These are phyloP conservation scores for Galeopsomyia nigrocyanea DNA, from an alignment of 2,888 invertebrate species.

Conservation along the genomic window DNA sequence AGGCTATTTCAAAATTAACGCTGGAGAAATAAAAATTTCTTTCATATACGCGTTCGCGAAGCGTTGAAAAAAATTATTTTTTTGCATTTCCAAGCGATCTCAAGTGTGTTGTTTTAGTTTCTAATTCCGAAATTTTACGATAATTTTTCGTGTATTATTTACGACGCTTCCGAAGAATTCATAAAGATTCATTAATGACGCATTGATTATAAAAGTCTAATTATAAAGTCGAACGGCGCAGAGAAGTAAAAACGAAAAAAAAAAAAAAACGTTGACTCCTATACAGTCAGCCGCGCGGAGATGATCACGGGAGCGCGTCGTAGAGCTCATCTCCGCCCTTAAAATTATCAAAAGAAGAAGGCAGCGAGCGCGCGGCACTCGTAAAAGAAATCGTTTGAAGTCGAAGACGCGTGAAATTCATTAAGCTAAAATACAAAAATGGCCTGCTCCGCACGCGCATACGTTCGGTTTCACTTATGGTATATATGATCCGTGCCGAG, in stretches of 20 bases:
- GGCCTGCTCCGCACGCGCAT: not conserved
- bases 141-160: not conserved
- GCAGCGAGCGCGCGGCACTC: not conserved
- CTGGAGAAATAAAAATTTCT: too few relatives aligned
- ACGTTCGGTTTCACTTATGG: constrained; percentile 42
- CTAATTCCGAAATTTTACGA: not conserved
- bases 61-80: not conserved
- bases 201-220: constrained; percentile 15
- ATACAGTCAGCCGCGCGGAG: not conserved
- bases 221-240: constrained; percentile 4
- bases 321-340: constrained; percentile 29
- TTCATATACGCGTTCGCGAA: too few relatives aligned
- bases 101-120: constrained; percentile 2
- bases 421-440: constrained; percentile 36
- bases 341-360: constrained; percentile 36
- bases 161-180: not conserved
- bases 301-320: not conserved
- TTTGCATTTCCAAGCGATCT: constrained; percentile 7
- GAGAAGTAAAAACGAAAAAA: not conserved
- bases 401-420: constrained; percentile 46
- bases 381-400: constrained; percentile 40
- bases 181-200: not conserved
- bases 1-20: too few relatives aligned
- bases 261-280: not conserved
- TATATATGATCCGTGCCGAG: constrained; percentile 34